Evolutionary conservation across 1,140 invertebrate species (phyloP).

Genomic region (Gonatopus flavifemur): DNA sequence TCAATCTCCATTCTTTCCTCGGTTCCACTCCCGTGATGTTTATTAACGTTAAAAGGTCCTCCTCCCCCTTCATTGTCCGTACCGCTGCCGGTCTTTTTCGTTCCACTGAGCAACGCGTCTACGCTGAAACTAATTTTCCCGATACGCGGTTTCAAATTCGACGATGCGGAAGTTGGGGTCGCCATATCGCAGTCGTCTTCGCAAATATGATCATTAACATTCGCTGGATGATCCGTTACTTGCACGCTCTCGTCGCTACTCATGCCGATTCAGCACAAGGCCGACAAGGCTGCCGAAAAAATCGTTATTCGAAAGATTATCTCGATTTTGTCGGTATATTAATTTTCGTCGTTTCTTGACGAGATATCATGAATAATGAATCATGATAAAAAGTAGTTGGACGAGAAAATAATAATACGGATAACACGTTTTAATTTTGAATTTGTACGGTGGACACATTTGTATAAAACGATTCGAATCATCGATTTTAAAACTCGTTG

Average conservation of each 20-base stretch:
- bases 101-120: constrained; percentile 51
- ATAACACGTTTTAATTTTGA: too few relatives aligned
- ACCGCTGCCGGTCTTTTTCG: constrained; percentile 34
- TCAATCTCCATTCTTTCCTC: constrained; percentile 29
- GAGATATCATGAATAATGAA: too few relatives aligned
- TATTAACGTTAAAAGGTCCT: too few relatives aligned
- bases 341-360: too few relatives aligned
- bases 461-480: not conserved
- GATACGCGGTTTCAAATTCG: constrained; percentile 50
- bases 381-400: too few relatives aligned
- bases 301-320: too few relatives aligned
- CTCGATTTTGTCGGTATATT: too few relatives aligned
- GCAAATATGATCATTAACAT: constrained; percentile 34
- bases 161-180: constrained; percentile 48
- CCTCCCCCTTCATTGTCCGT: not conserved
- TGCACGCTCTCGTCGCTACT: constrained; percentile 41
- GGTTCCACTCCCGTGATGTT: constrained; percentile 22
- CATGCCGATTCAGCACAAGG: constrained; percentile 23
- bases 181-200: constrained; percentile 53
- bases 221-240: constrained; percentile 40
- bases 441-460: too few relatives aligned
- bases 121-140: constrained; percentile 58
- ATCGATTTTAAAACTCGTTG: not conserved
- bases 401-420: too few relatives aligned
- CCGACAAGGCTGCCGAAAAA: too few relatives aligned